Evolutionary conservation across 2,888 invertebrate species (phyloP), one percentile per base, ranked within the genome.

Genomic region (Arge pagana): DNA sequence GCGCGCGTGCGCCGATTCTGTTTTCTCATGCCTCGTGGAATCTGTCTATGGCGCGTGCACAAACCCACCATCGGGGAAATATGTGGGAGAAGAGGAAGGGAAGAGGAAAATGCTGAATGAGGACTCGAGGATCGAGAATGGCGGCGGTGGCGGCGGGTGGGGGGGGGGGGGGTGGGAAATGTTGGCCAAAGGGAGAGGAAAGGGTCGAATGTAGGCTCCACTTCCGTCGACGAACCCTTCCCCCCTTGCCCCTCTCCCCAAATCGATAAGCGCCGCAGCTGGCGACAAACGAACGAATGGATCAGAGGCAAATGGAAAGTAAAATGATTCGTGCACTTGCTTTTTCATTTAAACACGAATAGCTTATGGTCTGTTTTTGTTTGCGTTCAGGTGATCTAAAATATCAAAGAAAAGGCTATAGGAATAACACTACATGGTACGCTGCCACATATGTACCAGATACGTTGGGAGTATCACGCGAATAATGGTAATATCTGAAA

Each of bases 161-260:
- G 48, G 16, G 19, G 15, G 16, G 43, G 43, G 35, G 48, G 26
- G 45, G 24, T 33, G 52, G 43, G 43, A 57, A 53, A 42, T 50
- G 49, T 54, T 48, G 48, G 50, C 26, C 24, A 28, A 21, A 49
- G 55, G 53, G 53, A 45, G 55, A 45, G 50, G 54, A 62, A 63
- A 62, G 62, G 64, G 60, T 62, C 58, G 67, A 70, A 70, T 70
- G 68, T 71, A 72, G 67, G 72, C 66, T 67, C n/a, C n/a, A 71
- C 70, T 71, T 70, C 67, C 63, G 66, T 57, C 64, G 68, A 67
- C 72, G 72, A 68, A 70, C 72, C 61, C 72, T 67, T 69, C 71
- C 72, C 72, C 72, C 71, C 72, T n/a, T n/a, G n/a, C n/a, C n/a
- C n/a, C n/a, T n/a, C n/a, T n/a, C n/a, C n/a, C n/a, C n/a, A 70